Evolutionary conservation across 2,113 vertebrate species (phyloP).

Genomic region (Perca fluviatilis): DNA sequence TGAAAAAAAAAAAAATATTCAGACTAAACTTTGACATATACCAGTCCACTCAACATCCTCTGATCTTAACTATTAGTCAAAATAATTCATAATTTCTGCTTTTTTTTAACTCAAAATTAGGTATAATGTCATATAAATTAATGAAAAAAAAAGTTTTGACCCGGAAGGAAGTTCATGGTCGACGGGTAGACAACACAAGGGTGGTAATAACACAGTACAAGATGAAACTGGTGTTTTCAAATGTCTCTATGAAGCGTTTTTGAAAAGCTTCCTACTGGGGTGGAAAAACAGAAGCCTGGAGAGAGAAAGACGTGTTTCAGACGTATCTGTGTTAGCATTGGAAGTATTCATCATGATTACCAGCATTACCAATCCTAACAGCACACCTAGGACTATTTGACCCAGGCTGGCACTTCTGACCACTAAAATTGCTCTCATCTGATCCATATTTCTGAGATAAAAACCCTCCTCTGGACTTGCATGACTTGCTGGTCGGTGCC

Average conservation of each 20-base stretch:
- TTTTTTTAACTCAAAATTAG: no score
- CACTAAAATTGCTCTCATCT: not conserved
- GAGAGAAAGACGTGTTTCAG: not conserved
- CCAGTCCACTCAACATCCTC: no score
- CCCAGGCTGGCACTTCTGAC: not conserved
- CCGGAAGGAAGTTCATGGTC: no score
- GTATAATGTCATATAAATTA: no score
- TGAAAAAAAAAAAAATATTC: no score
- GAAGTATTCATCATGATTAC: not conserved
- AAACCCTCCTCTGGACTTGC: not conserved
- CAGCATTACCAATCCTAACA: not conserved
- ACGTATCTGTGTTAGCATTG: not conserved
- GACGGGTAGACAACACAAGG: no score
- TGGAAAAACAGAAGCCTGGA: no score
- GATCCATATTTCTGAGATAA: not conserved
- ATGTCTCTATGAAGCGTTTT: not conserved
- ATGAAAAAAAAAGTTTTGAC: no score
- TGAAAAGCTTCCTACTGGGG: not conserved
- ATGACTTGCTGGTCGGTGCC: slow-evolving; percentile 4
- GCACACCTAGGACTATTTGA: not conserved
- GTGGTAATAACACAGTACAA: not conserved
- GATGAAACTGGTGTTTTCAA: not conserved
- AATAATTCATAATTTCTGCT: no score
- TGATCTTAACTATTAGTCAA: no score
- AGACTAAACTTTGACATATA: no score